Evolutionary conservation across 2,797 vertebrate genomes (phyloP).

Genomic region (Momotus momota): DNA sequence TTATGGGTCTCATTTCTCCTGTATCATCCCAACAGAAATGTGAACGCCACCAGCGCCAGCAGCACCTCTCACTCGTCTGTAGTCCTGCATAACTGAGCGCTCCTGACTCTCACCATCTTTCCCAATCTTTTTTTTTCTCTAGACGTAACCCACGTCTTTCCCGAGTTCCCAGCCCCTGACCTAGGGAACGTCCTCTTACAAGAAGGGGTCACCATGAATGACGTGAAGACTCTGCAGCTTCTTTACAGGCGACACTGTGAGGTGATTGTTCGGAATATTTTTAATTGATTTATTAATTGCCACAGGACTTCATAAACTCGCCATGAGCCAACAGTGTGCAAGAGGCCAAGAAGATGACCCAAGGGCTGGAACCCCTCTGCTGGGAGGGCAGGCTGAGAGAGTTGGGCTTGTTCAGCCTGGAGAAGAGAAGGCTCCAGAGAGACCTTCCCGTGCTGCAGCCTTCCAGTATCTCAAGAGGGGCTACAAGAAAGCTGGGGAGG

Average conservation of each 20-base stretch:
- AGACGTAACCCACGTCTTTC: constrained; percentile 91
- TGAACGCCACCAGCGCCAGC: background rate
- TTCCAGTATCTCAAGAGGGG: too few relatives aligned
- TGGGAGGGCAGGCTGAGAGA: too few relatives aligned
- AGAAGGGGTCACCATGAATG: constrained; percentile 86
- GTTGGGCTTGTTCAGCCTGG: too few relatives aligned
- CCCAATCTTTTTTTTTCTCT: background rate
- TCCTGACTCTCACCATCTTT: background rate
- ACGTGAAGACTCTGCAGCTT: constrained; percentile 91
- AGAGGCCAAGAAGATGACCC: too few relatives aligned
- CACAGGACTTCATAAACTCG: background rate
- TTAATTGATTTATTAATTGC: background rate
- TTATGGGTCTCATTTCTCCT: background rate
- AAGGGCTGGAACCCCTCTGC: too few relatives aligned
- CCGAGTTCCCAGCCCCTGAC: constrained; percentile 90
- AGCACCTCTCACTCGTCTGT: background rate
- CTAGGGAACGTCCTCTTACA: constrained; percentile 85
- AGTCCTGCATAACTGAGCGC: background rate
- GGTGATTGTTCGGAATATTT: constrained; percentile 76
- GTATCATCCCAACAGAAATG: background rate
- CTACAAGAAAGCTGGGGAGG: too few relatives aligned
- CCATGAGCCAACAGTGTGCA: too few relatives aligned
- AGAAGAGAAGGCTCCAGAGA: too few relatives aligned
- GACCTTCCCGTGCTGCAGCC: too few relatives aligned
- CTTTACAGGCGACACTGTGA: constrained; percentile 95